A percentile compares a stretch with the other conserved stretches of the same genome.
phyloP scores from a whole-genome alignment of 1,140 invertebrate species.

The Penaeus japonicus region DNA sequence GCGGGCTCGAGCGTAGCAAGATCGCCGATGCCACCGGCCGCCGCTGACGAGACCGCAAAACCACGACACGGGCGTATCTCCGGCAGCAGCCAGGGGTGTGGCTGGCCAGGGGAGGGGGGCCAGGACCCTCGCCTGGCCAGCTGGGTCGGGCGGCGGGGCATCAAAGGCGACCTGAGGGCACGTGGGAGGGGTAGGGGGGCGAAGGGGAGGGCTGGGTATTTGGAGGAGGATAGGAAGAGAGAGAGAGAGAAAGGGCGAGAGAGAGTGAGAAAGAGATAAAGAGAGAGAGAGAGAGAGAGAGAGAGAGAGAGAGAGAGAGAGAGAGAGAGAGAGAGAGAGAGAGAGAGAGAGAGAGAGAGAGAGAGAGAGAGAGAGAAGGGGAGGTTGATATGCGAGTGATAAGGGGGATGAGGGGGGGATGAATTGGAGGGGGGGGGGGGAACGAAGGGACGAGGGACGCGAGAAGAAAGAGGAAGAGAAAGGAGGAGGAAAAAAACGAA shows the following conservation, averaged over 20 bases:
- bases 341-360: background rate
- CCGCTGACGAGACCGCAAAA: too few species aligned
- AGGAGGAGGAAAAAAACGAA: background rate
- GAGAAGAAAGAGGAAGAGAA: background rate
- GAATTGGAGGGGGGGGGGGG: background rate
- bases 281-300: background rate
- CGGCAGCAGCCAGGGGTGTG: too few species aligned
- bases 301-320: background rate
- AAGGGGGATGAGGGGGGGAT: background rate
- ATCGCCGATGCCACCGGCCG: too few species aligned
- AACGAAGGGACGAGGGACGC: background rate
- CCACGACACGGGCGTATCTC: too few species aligned
- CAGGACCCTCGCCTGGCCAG: background rate
- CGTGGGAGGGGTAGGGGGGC: background rate
- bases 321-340: background rate
- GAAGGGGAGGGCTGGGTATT: too few species aligned
- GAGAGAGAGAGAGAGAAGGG: background rate
- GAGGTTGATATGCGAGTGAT: too few species aligned
- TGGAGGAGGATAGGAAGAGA: background rate
- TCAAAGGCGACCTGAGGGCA: background rate
- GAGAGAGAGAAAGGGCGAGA: background rate
- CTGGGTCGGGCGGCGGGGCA: background rate
- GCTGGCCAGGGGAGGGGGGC: background rate
- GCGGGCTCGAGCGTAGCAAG: too few species aligned
- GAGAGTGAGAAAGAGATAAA: background rate